Evolutionary conservation across 2,113 vertebrate genomes (phyloP), one percentile per base, ranked within the genome.

Genomic region (Arizona elegans): DNA sequence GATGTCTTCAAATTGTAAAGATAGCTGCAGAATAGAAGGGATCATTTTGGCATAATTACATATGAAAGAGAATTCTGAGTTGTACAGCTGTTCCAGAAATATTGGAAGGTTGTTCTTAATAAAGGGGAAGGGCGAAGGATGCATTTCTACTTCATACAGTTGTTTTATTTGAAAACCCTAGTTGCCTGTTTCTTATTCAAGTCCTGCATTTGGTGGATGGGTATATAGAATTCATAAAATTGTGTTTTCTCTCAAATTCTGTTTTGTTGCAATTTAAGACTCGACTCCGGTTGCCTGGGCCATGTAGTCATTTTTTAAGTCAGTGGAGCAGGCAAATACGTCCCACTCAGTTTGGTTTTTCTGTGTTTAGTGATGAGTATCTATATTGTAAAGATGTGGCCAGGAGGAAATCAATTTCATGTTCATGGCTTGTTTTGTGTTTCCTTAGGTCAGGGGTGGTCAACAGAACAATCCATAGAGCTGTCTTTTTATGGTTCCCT

Each of bases 251-350:
- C 55, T 29, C 29, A 52, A 65, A 54, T 43, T 53, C 75, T 53
- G 24, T 81, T 88, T 92, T 47, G 24, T 92, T 54, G n/a, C 59
- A 92, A 47, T 89, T 89, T 75, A 38, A 86, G n/a, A 15, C 75
- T 93, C n/a, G 43, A 5, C 21, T n/a, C 55, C 7, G 17, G 75
- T 15, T 43, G 23, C 56, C 47, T 86, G 43, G 24, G 50, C 29
- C 89, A 33, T 90, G 55, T 88, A 65, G 47, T 93, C 47, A 93
- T 86, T 65, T 86, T 87, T 90, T 50, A 90, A 87, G 21, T 65
- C 88, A 93, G n/a, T 81, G 65, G 92, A 89, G 92, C 62, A 88
- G 88, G 55, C 70, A 90, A 62, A 93, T 90, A 43, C 13, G 26
- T 86, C 21, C 56, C 23, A 21, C 23, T 62, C 54, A 65, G 86